Evolutionary conservation across 2,797 vertebrate genomes (phyloP), one percentile per base, ranked within the genome.

Genomic region (Myiothlypis coronata): DNA sequence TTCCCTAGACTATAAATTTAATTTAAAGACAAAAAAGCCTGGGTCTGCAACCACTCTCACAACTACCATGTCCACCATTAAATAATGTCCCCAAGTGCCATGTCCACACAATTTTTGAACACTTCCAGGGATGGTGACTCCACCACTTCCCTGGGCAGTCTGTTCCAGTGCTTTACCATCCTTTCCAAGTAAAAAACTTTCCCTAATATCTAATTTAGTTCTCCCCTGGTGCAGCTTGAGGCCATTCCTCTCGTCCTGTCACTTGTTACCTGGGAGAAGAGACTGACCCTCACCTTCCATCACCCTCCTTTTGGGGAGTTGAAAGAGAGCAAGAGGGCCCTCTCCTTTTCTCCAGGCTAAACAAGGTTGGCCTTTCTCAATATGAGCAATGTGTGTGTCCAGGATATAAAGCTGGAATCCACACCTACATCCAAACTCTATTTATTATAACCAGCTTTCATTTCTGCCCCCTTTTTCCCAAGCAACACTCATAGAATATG

Each of bases 311-410:
- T 59, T 1, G 2, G 44, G 27, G 35, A 53, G 5, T 0, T 47
- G 46, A 17, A 24, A 28, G 39, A 21, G 46, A 65, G 22, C 5
- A 44, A 49, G 30, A 53, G 27, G 21, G 15, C 7, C 18, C 27
- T 23, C 46, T 71, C 59, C 39, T 65, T 72, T 65, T 41, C 39
- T 41, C 27, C 27, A 47, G 34, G 39, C 15, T 41, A 27, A 71
- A 32, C 65, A 34, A 41, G 9, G 14, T 4, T 83, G 59, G 7
- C 11, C 23, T 85, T 90, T 79, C 63, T 89, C 28, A 37, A 20
- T 34, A 28, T 59, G 77, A 84, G 19, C 0, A 0, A 22, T 1
- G 2, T 21, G 9, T 20, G 6, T 23, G 60, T 43, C n/a, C 67
- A 41, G 30, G 64, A 17, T 6, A 27, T 24, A 77, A 63, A 79